Percentiles rank a stretch among this genome's conserved stretches.
These are phyloP conservation scores for Notodonta ziczac DNA, from an alignment of 2,888 invertebrate genomes.

Conservation along the genomic window DNA sequence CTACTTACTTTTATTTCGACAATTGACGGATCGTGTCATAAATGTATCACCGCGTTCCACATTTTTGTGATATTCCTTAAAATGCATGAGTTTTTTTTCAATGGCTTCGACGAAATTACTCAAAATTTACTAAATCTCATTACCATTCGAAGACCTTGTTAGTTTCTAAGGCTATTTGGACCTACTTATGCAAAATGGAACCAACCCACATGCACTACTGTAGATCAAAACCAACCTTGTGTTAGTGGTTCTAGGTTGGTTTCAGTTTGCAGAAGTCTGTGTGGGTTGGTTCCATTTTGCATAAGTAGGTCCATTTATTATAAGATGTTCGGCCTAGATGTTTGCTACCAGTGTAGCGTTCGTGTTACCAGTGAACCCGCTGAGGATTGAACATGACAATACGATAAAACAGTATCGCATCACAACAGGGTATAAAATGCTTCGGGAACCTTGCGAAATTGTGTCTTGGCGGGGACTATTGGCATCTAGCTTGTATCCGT, in stretches of 20 bases:
- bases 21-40: not conserved
- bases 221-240: no score
- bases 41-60: not conserved
- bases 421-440: slow-evolving; percentile 55
- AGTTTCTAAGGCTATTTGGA: slow-evolving; percentile 50
- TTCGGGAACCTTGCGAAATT: slow-evolving; percentile 33
- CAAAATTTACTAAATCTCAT: slow-evolving; percentile 35
- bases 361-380: slow-evolving; percentile 43
- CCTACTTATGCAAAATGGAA: no score
- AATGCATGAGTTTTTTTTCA: slow-evolving; percentile 1
- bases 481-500: slow-evolving; percentile 16
- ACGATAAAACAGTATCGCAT: slow-evolving; percentile 52
- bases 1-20: not conserved
- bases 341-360: slow-evolving; percentile 50
- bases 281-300: no score
- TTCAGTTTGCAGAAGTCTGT: no score
- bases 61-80: not conserved
- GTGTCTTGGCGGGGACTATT: slow-evolving; percentile 48
- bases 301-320: no score
- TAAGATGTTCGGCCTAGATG: slow-evolving; percentile 46
- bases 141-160: slow-evolving; percentile 36
- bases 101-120: slow-evolving; percentile 25
- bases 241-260: no score
- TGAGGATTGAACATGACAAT: slow-evolving; percentile 52
- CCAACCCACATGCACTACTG: no score